Evolutionary conservation across 2,113 vertebrate species (phyloP), one percentile per base, ranked within the genome.

Genomic region (Conger conger): DNA sequence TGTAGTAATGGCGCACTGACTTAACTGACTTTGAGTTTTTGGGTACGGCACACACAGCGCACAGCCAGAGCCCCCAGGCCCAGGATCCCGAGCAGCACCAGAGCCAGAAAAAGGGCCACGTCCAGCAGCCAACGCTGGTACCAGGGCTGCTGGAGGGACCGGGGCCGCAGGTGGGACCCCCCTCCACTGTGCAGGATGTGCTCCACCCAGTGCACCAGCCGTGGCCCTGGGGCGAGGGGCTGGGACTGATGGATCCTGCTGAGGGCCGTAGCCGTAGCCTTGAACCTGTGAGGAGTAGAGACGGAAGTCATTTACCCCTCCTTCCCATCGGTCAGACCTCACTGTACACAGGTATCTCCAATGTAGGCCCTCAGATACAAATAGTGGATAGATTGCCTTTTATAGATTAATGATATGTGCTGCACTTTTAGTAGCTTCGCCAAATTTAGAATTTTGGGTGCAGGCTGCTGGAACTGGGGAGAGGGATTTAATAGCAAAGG

Each of bases 71-170:
- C 80, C 86, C 92, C 86, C 80, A 91, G 90, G 76, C 89, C 11
- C 76, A 88, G 73, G 50, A 92, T 68, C 86, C 88, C 92, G 23
- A 80, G 0, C 8, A 87, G n/a, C 13, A 50, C 84, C 77, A 93
- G 30, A 7, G 84, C 85, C 20, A 94, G 27, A 63, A 95, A 89
- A 23, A 92, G 30, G 30, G 91, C 8, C 77, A 96, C 20, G 0
- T 95, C 94, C 60, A 95, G 73, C 68, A 95, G 82, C 79, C 91
- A 92, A 76, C 91, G 91, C 88, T 96, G 92, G 84, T 93, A 91
- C 94, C 93, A 94, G 0, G 89, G 87, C 85, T 94, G 94, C 4
- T 84, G 86, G 57, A 93, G 89, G 8, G 85, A 88, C 0, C 85
- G 79, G 0, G 93, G 89, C 27, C 88, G 92, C 23, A 95, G 91